Percentiles rank a stretch among this genome's conserved stretches.
Conservation (phyloP, 2,888 invertebrate species). For the Amiota mariae region DNA sequence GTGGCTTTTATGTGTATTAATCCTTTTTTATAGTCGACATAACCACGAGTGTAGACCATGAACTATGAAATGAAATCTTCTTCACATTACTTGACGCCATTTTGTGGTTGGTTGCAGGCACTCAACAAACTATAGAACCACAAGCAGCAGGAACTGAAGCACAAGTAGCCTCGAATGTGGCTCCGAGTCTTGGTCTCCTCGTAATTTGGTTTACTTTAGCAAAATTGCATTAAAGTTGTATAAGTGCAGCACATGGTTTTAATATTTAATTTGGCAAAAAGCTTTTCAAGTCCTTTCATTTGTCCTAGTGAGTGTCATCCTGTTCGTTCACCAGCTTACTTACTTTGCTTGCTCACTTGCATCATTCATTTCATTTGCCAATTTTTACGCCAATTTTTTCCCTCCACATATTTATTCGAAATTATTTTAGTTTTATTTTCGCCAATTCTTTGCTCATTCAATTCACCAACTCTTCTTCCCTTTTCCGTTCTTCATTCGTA, state of each 20-base stretch:
- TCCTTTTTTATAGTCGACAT: conserved; percentile 62
- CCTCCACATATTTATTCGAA: background rate
- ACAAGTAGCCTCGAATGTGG: background rate
- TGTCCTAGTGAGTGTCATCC: conserved; percentile 21
- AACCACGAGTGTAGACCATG: background rate
- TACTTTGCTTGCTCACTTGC: background rate
- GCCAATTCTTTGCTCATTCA: background rate
- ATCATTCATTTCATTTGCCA: conserved; percentile 3
- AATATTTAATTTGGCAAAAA: conserved; percentile 69
- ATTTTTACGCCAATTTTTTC: conserved; percentile 4
- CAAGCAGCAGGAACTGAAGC: background rate
- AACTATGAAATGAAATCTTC: conserved; percentile 22
- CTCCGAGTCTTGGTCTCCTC: conserved; percentile 33
- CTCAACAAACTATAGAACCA: background rate
- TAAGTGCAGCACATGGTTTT: conserved; percentile 65
- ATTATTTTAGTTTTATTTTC: conserved; percentile 28
- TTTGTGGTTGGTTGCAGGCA: background rate
- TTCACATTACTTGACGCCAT: conserved; percentile 54
- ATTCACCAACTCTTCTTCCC: background rate
- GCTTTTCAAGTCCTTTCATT: conserved; percentile 53
- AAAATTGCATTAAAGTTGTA: conserved; percentile 69
- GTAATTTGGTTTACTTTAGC: conserved; percentile 57
- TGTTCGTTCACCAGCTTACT: conserved; percentile 24
- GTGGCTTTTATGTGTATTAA: conserved; percentile 63
- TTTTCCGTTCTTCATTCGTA: conserved; percentile 27